A percentile compares a stretch with the other conserved stretches of the same genome.
phyloP scores from a whole-genome alignment of 2,888 invertebrate species.

The Tethea ocularis region DNA sequence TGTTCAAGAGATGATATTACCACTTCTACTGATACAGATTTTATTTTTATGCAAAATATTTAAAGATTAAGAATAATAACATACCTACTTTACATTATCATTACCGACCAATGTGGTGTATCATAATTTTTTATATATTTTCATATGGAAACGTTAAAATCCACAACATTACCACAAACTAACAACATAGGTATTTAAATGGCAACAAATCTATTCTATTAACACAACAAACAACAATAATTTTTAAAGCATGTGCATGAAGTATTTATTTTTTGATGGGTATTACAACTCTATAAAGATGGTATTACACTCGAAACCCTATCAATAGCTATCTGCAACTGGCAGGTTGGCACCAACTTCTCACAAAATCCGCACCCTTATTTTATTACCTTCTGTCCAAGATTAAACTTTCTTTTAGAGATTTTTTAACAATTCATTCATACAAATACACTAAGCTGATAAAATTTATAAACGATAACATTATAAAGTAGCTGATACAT shows the following conservation, averaged over 20 bases:
- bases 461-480: constrained; percentile 38
- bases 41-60: neutral
- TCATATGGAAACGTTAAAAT: no score
- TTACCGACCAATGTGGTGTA: no score
- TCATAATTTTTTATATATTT: no score
- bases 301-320: constrained; percentile 60
- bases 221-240: neutral
- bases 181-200: no score
- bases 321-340: constrained; percentile 81
- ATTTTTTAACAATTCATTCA: constrained; percentile 63
- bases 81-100: no score
- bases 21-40: constrained; percentile 4
- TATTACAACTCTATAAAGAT: constrained; percentile 53
- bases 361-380: constrained; percentile 77
- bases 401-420: constrained; percentile 73
- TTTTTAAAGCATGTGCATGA: neutral
- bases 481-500: no score
- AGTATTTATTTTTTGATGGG: constrained; percentile 13
- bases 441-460: constrained; percentile 52
- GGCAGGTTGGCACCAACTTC: constrained; percentile 78
- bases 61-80: no score
- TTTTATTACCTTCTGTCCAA: constrained; percentile 80
- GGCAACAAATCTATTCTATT: no score
- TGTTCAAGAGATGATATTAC: constrained; percentile 52
- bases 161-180: no score